Evolutionary conservation across 2,888 invertebrate genomes (phyloP).

Genomic region (Platycheirus albimanus): DNA sequence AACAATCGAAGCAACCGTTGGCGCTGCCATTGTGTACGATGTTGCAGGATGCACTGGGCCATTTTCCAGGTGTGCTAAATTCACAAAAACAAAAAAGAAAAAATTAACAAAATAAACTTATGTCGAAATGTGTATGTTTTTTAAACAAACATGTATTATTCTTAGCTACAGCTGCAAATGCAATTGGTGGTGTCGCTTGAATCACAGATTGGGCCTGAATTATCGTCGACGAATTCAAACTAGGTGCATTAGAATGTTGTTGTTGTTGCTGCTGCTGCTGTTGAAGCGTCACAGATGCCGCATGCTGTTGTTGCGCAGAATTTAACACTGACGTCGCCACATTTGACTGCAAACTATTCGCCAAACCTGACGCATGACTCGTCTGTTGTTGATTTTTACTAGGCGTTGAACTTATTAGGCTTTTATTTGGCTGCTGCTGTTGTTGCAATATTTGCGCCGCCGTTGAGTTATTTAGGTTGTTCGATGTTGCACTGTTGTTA

Average conservation of each 20-base stretch:
- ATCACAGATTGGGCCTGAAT: slow-evolving; percentile 83
- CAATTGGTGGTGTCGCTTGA: slow-evolving; percentile 82
- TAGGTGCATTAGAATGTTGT: slow-evolving; percentile 81
- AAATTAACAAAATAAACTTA: neutral
- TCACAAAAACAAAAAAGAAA: neutral
- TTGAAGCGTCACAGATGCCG: slow-evolving; percentile 66
- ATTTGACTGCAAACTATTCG: slow-evolving; percentile 70
- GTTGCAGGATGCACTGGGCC: slow-evolving; percentile 80
- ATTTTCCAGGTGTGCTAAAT: slow-evolving; percentile 82
- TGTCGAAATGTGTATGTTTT: neutral
- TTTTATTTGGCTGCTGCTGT: slow-evolving; percentile 75
- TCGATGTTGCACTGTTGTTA: slow-evolving; percentile 72
- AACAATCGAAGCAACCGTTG: slow-evolving; percentile 80
- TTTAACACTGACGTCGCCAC: slow-evolving; percentile 70
- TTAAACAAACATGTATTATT: slow-evolving; percentile 82
- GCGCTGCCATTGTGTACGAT: slow-evolving; percentile 78
- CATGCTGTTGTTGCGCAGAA: slow-evolving; percentile 75
- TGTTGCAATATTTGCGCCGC: slow-evolving; percentile 70
- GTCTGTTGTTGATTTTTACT: slow-evolving; percentile 82
- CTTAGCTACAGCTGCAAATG: slow-evolving; percentile 87
- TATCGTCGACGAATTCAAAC: slow-evolving; percentile 78
- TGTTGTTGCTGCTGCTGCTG: slow-evolving; percentile 75
- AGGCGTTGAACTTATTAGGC: slow-evolving; percentile 82
- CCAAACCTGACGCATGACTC: slow-evolving; percentile 75
- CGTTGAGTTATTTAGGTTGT: slow-evolving; percentile 80